phyloP scores from a whole-genome alignment of 2,888 invertebrate genomes.

The Habroteleia sp. region DNA sequence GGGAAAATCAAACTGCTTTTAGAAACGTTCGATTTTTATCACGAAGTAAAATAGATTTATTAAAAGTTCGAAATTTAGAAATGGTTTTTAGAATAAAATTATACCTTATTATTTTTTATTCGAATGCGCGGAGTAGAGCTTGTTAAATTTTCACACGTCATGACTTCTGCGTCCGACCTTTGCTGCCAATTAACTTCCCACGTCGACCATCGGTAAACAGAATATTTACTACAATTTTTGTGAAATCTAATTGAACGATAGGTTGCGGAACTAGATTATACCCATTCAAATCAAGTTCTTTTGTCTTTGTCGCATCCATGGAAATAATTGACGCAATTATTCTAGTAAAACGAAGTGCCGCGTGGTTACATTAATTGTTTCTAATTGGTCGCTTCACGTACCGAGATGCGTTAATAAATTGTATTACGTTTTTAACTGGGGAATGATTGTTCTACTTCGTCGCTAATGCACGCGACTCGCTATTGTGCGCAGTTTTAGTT shows the following conservation, averaged over 20 bases:
- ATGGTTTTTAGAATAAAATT: too few species aligned
- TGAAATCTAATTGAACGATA: slow-evolving; percentile 28
- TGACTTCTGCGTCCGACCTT: too few species aligned
- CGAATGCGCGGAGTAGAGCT: too few species aligned
- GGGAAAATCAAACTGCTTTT: too few species aligned
- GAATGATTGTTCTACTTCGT: background rate
- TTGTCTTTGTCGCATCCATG: slow-evolving; percentile 20
- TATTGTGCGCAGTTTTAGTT: background rate
- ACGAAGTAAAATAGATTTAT: too few species aligned
- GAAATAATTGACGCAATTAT: slow-evolving; percentile 48
- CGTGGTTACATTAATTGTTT: slow-evolving; percentile 46
- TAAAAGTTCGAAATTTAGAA: too few species aligned
- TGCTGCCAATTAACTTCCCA: too few species aligned
- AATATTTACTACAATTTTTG: slow-evolving; percentile 36
- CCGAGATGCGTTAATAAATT: slow-evolving; percentile 13
- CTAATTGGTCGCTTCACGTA: slow-evolving; percentile 37
- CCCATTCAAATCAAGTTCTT: slow-evolving; percentile 26
- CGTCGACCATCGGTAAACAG: too few species aligned
- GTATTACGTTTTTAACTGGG: slow-evolving; percentile 8
- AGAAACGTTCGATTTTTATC: too few species aligned
- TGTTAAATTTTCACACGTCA: too few species aligned
- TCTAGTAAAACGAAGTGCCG: slow-evolving; percentile 21
- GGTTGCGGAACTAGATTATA: slow-evolving; percentile 18
- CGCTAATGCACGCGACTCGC: slow-evolving; percentile 2
- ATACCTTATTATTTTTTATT: too few species aligned